A percentile compares a stretch with the other conserved stretches of the same genome.
phyloP scores from a whole-genome alignment of 2,888 invertebrate genomes.

The Abrostola triplasia region DNA sequence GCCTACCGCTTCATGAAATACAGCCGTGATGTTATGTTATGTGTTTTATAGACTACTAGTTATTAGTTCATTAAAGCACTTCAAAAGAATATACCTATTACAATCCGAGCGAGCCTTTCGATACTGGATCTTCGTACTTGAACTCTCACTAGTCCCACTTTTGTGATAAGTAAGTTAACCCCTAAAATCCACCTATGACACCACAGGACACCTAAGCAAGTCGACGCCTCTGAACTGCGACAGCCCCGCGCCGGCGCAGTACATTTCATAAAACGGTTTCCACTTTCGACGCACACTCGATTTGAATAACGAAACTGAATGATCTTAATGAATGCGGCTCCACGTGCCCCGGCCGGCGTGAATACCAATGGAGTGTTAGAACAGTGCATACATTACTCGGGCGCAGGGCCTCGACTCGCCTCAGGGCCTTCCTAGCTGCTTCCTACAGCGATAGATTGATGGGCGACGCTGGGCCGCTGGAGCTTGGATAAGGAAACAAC shows the following conservation, averaged over 20 bases:
- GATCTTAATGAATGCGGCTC: constrained; percentile 53
- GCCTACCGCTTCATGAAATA: too few relatives aligned
- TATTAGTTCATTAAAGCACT: too few relatives aligned
- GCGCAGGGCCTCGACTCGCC: constrained; percentile 6
- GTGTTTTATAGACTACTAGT: too few relatives aligned
- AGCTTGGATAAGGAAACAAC: too few relatives aligned
- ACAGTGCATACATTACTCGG: constrained; percentile 21
- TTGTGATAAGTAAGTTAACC: neutral
- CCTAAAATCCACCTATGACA: neutral
- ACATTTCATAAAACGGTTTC: constrained; percentile 57
- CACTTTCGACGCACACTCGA: constrained; percentile 59
- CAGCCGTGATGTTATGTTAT: too few relatives aligned
- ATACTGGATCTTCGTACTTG: neutral
- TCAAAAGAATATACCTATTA: too few relatives aligned
- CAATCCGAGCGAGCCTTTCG: too few relatives aligned
- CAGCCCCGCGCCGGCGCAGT: constrained; percentile 23
- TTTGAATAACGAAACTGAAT: constrained; percentile 61
- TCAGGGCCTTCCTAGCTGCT: constrained; percentile 5
- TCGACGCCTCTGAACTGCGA: constrained; percentile 32
- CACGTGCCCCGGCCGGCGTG: constrained; percentile 46
- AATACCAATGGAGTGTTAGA: constrained; percentile 48
- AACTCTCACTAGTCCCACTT: neutral
- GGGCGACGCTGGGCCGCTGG: too few relatives aligned
- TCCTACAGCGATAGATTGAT: neutral
- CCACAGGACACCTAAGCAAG: neutral